These are phyloP conservation scores for Otus sunia DNA, from an alignment of 2,113 vertebrate species.

Conservation along the genomic window DNA sequence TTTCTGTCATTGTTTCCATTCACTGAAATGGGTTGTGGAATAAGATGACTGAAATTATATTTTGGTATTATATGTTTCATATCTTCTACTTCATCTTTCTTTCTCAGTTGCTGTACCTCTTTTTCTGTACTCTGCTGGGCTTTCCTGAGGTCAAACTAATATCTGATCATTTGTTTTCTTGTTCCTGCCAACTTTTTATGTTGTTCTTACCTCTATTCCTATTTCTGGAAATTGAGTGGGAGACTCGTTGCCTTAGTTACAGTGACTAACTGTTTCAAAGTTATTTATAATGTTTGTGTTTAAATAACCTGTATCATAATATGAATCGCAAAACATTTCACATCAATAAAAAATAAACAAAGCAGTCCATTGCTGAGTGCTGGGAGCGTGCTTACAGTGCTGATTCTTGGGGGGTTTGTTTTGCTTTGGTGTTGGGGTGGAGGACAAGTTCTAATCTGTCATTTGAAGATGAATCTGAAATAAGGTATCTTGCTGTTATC, in stretches of 20 bases:
- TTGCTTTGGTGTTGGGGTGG: not conserved
- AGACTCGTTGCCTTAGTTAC: constrained; percentile 66
- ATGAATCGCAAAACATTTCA: not conserved
- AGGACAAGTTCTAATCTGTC: not conserved
- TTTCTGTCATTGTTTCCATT: not conserved
- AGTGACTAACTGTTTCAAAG: constrained; percentile 35
- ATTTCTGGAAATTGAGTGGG: constrained; percentile 63
- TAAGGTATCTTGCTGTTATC: not conserved
- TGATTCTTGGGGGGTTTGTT: not conserved
- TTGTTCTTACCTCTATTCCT: constrained; percentile 47
- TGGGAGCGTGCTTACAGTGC: not conserved
- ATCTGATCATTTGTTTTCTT: constrained; percentile 19
- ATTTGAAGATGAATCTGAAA: not conserved
- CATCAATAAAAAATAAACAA: not conserved
- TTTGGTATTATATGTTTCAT: not conserved
- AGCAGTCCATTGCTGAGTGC: not conserved
- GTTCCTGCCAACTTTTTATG: constrained; percentile 14
- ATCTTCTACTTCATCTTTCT: not conserved
- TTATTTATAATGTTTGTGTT: constrained; percentile 62
- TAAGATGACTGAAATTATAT: not conserved
- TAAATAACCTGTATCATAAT: constrained; percentile 3
- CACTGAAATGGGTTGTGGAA: not conserved
- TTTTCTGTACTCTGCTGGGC: not conserved
- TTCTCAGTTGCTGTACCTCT: not conserved
- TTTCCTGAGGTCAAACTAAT: not conserved